Percentiles rank a stretch among this genome's conserved stretches.
These are phyloP conservation scores for Clarias macrocephalus DNA, from an alignment of 2,113 vertebrate species.

Conservation along the genomic window DNA sequence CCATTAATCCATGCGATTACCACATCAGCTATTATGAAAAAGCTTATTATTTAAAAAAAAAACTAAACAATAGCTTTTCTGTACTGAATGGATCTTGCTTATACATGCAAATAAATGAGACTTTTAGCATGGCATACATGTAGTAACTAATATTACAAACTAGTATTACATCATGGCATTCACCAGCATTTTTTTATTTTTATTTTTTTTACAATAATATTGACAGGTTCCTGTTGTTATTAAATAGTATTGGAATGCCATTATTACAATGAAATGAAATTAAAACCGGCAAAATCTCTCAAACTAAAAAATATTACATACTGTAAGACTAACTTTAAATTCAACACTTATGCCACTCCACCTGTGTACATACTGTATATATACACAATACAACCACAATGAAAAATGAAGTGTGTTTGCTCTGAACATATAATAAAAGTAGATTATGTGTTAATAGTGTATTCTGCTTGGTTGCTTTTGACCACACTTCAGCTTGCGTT, in stretches of 20 bases:
- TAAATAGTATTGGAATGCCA: background rate
- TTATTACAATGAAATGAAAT: background rate
- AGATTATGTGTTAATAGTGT: slow-evolving; percentile 18
- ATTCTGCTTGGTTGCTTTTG: background rate
- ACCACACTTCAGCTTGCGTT: background rate
- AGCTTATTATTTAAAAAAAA: background rate
- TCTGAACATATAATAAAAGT: slow-evolving; percentile 12
- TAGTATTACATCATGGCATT: too few relatives aligned
- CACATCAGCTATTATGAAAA: slow-evolving; percentile 7
- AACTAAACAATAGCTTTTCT: background rate
- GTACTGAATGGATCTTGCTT: background rate
- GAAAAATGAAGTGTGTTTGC: background rate
- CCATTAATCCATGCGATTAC: slow-evolving; percentile 8
- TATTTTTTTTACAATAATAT: background rate
- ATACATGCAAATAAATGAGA: background rate
- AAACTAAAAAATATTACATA: background rate
- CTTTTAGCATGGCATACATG: background rate
- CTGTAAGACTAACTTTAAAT: background rate
- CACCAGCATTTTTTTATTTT: background rate
- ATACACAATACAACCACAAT: background rate
- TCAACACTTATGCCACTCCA: background rate
- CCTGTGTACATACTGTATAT: background rate
- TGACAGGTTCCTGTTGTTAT: background rate
- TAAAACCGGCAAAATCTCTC: background rate
- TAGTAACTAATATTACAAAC: background rate